Conservation (phyloP, 2,797 vertebrate genomes). For the Pseudomugil tenellus region DNA sequence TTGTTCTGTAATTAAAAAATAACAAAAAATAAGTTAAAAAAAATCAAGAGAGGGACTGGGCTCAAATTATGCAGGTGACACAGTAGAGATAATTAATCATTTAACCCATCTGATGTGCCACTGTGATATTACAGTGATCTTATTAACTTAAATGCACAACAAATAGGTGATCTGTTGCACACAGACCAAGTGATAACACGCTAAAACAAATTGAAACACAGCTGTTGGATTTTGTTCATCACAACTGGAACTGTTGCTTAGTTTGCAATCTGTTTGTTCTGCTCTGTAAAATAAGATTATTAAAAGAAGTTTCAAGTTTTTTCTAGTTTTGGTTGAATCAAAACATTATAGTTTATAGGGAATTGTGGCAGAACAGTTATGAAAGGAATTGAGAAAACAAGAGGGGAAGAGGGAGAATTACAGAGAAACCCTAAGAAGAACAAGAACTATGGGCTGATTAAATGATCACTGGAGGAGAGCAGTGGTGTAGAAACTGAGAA, state of each 20-base stretch:
- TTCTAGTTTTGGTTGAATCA: no score
- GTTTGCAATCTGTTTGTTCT: not conserved
- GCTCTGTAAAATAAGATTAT: not conserved
- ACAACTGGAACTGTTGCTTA: not conserved
- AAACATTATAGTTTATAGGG: not conserved
- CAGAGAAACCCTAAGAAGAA: not conserved
- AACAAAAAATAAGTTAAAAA: no score
- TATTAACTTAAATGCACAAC: slow-evolving; percentile 18
- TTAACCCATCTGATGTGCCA: slow-evolving; percentile 3
- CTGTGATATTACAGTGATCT: slow-evolving; percentile 7
- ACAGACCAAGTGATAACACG: not conserved
- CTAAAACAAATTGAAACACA: not conserved
- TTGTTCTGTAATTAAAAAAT: no score
- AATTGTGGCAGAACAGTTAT: not conserved
- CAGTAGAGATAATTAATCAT: slow-evolving; percentile 5
- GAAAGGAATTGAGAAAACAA: no score
- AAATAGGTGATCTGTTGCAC: not conserved
- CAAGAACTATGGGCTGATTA: no score
- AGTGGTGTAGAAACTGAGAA: no score
- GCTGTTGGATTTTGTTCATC: not conserved
- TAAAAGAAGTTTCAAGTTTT: not conserved
- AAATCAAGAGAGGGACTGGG: slow-evolving; percentile 4
- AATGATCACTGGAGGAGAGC: no score
- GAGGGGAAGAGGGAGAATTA: not conserved
- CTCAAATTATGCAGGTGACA: slow-evolving; percentile 8